A percentile compares a stretch with the other conserved stretches of the same genome.
These are phyloP conservation scores for Phycodurus eques DNA, from an alignment of 2,113 vertebrate species.

Conservation along the genomic window DNA sequence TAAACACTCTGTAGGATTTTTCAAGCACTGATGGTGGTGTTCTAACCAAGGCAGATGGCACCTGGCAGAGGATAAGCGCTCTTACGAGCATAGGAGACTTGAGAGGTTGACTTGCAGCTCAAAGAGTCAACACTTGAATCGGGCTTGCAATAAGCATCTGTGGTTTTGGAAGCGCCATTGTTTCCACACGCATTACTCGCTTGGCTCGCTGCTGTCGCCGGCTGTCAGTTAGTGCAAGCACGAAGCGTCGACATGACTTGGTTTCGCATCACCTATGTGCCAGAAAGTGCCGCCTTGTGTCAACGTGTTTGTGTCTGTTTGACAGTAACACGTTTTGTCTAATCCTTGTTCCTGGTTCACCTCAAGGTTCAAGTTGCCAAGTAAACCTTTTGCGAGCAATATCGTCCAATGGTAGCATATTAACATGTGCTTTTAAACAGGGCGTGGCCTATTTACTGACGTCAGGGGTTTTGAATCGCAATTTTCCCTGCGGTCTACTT, in stretches of 20 bases:
- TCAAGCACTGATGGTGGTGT: not conserved
- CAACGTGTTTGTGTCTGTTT: not conserved
- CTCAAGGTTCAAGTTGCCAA: not conserved
- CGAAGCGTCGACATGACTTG: not conserved
- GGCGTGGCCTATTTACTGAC: too few relatives aligned
- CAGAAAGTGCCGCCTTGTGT: not conserved
- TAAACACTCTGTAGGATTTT: not conserved
- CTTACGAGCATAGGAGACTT: not conserved
- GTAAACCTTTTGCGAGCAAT: too few relatives aligned
- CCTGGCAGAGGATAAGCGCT: not conserved
- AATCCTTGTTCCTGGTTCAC: not conserved
- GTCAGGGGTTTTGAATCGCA: too few relatives aligned
- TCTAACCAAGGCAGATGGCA: slow-evolving; percentile 4
- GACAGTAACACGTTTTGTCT: not conserved
- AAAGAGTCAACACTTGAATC: slow-evolving; percentile 3
- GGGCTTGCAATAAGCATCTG: not conserved
- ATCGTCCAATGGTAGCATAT: too few relatives aligned
- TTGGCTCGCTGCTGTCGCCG: not conserved
- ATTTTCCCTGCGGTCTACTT: too few relatives aligned
- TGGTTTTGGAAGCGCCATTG: slow-evolving; percentile 3
- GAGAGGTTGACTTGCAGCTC: slow-evolving; percentile 2
- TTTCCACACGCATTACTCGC: not conserved
- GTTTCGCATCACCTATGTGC: not conserved
- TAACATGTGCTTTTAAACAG: too few relatives aligned
- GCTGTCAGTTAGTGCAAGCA: slow-evolving; percentile 1